Evolutionary conservation across 2,888 invertebrate genomes (phyloP), one percentile per base, ranked within the genome.

Genomic region (Ophraella communa): DNA sequence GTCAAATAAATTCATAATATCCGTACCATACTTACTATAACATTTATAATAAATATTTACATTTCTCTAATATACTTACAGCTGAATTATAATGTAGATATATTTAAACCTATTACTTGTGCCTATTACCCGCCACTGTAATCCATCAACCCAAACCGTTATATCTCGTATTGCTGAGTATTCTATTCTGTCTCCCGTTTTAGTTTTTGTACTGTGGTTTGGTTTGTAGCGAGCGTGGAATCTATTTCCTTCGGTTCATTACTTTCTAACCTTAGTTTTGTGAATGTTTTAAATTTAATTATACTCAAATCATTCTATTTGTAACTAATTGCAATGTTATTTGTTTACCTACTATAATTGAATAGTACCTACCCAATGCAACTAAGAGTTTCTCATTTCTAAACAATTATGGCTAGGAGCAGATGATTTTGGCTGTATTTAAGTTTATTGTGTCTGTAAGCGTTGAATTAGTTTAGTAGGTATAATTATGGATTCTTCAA

Each of bases 401-500:
- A 2, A 17, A 7, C 17, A 17, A 5, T 14, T 4, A 14, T 33
- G 33, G 35, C n/a, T 17, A 18, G 33, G 21, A 47, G 10, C 14
- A 8, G 11, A 27, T 23, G 24, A 14, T 17, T 17, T 20, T 33
- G 18, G 20, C 17, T 45, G 21, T 20, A 18, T 8, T 20, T 20
- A 45, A 45, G 20, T 45, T 1, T 18, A 18, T 45, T 4, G 20
- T 20, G 11, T 21, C 53, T 44, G 52, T 14, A 8, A 39, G 17
- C 39, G 4, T 39, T 17, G 7, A 30, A 8, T 3, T 10, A 30
- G n/a, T n/a, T n/a, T n/a, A 30, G 11, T 11, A 30, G 2, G 11
- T 30, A 39, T 2, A 39, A 35, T 3, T 14, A 89, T 89, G 89
- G 88, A 89, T 77, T 85, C 86, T 53, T 88, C 86, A 77, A 86